These are phyloP conservation scores for Plectrocnemia conspersa DNA, from an alignment of 1,140 invertebrate species.

Conservation along the genomic window DNA sequence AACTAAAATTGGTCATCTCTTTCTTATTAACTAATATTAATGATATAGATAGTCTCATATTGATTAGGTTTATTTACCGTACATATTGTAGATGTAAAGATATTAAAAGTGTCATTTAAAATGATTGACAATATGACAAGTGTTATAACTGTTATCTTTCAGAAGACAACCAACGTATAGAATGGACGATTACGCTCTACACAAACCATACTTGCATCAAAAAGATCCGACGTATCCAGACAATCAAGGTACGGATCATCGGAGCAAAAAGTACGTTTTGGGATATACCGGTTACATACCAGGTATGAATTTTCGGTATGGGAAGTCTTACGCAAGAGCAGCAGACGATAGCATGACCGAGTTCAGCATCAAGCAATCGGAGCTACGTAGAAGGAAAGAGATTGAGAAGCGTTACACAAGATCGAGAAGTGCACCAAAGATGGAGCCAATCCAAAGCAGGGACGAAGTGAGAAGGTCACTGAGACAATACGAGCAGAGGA, in stretches of 20 bases:
- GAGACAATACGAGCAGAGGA: conserved; percentile 48
- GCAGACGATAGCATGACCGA: conserved; percentile 65
- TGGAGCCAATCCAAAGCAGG: conserved; percentile 50
- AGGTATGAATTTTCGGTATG: conserved; percentile 55
- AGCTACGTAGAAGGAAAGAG: conserved; percentile 50
- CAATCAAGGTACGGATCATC: conserved; percentile 44
- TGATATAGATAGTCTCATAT: too few species aligned
- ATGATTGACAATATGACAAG: neutral
- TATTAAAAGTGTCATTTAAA: neutral
- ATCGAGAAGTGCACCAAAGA: conserved; percentile 52
- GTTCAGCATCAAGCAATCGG: conserved; percentile 55
- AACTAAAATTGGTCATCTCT: too few species aligned
- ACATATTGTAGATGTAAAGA: too few species aligned
- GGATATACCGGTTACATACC: conserved; percentile 61
- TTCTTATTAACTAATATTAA: too few species aligned
- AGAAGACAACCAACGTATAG: conserved; percentile 44
- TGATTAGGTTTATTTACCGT: too few species aligned
- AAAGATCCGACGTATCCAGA: conserved; percentile 44
- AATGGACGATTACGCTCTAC: conserved; percentile 26
- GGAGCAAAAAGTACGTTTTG: conserved; percentile 57
- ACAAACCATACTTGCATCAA: conserved; percentile 35
- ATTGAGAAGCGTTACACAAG: conserved; percentile 49
- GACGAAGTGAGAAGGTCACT: conserved; percentile 52
- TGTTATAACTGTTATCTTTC: conserved; percentile 11
- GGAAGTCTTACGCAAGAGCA: conserved; percentile 63